Conservation (phyloP, 2,797 vertebrate species). For the Sternarchorhynchus goeldii region DNA sequence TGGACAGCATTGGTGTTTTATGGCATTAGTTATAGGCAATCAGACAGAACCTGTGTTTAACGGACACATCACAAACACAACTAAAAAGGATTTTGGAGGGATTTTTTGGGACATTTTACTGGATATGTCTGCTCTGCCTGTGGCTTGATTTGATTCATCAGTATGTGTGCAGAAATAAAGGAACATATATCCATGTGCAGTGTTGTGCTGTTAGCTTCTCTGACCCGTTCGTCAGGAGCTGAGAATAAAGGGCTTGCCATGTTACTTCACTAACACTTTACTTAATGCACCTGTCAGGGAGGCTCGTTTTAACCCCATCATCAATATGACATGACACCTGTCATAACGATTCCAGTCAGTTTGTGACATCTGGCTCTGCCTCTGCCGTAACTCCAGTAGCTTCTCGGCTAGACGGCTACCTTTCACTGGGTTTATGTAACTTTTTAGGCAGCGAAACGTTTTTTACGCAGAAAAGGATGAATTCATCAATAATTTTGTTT, state of each 20-base stretch:
- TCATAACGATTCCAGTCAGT: slow-evolving; percentile 31
- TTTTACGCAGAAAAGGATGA: not conserved
- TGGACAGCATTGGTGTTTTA: not conserved
- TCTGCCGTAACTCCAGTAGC: not conserved
- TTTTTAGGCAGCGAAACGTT: not conserved
- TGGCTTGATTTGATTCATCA: too few relatives aligned
- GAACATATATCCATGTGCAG: not conserved
- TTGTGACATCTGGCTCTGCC: slow-evolving; percentile 5
- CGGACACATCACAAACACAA: too few relatives aligned
- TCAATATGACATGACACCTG: slow-evolving; percentile 41
- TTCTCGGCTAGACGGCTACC: not conserved
- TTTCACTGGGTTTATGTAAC: not conserved
- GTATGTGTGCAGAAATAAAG: not conserved
- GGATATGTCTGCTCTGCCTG: too few relatives aligned
- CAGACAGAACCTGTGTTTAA: too few relatives aligned
- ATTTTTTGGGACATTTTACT: too few relatives aligned
- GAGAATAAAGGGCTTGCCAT: slow-evolving; percentile 1
- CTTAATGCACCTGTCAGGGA: slow-evolving; percentile 39
- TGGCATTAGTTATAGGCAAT: too few relatives aligned
- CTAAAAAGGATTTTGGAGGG: too few relatives aligned
- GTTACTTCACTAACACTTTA: slow-evolving; percentile 32
- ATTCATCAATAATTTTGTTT: slow-evolving; percentile 1
- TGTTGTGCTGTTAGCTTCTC: not conserved
- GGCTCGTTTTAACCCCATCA: slow-evolving; percentile 27
- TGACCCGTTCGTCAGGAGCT: slow-evolving; percentile 46